Percentiles rank a stretch among this genome's conserved stretches.
Conservation (phyloP, 2,797 vertebrate species). For the Etheostoma perlongum region DNA sequence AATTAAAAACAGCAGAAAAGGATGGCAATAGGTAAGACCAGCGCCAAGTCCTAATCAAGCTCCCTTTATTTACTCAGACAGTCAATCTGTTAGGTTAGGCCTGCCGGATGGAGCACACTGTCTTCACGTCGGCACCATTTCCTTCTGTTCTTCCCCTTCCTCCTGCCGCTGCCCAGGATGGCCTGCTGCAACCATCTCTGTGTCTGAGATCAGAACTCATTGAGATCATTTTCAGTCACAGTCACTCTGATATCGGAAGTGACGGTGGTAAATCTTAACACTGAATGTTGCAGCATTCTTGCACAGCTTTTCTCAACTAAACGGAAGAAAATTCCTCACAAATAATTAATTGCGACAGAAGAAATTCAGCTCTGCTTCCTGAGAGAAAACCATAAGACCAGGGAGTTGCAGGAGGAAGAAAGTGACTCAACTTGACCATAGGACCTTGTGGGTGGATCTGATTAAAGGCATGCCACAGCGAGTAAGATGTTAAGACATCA, state of each 20-base stretch:
- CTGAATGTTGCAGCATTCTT: constrained; percentile 4
- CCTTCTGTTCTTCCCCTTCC: constrained; percentile 17
- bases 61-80: constrained; percentile 60
- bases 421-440: constrained; percentile 28
- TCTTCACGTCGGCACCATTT: constrained; percentile 55
- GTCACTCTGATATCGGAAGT: neutral
- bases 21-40: constrained; percentile 29
- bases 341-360: neutral
- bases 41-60: constrained; percentile 17
- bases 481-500: neutral
- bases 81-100: constrained; percentile 46
- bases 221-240: constrained; percentile 22
- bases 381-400: constrained; percentile 30
- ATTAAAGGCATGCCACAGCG: neutral
- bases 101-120: constrained; percentile 32
- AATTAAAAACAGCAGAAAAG: constrained; percentile 58
- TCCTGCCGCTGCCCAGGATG: constrained; percentile 19
- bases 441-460: constrained; percentile 41
- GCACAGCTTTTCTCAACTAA: neutral
- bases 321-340: neutral
- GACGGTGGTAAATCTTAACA: constrained; percentile 24
- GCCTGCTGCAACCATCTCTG: constrained; percentile 32
- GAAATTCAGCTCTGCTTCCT: neutral
- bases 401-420: constrained; percentile 40
- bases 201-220: constrained; percentile 29